Evolutionary conservation across 2,797 vertebrate species (phyloP).

Genomic region (Euphonia xanthogaster): DNA sequence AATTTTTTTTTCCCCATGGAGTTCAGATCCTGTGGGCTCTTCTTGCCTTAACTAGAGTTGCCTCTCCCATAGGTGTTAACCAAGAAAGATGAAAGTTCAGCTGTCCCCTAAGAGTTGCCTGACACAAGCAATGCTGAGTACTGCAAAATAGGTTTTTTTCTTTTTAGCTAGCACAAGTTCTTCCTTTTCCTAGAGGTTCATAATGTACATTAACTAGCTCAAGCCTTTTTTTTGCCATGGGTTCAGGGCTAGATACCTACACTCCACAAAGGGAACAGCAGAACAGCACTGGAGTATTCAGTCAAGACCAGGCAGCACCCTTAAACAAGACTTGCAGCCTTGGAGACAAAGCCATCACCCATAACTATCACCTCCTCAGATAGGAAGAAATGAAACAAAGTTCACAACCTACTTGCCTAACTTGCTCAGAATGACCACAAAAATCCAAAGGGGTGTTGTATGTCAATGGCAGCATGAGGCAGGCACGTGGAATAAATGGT

Average conservation of each 20-base stretch:
- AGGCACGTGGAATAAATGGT: background rate
- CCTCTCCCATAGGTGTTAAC: background rate
- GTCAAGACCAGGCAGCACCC: background rate
- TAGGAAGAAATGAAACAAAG: background rate
- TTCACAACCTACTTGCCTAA: background rate
- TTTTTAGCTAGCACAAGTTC: background rate
- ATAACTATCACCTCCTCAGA: background rate
- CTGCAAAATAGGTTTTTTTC: background rate
- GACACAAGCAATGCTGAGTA: background rate
- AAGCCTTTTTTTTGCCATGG: background rate
- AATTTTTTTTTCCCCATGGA: accelerated
- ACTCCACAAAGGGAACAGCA: background rate
- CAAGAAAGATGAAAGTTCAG: background rate
- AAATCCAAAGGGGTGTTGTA: background rate
- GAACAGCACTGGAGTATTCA: background rate
- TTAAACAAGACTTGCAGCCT: background rate
- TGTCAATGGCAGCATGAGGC: background rate
- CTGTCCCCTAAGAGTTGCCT: background rate
- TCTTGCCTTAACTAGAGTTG: background rate
- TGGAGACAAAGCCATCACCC: background rate
- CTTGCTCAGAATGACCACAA: background rate
- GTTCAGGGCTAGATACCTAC: background rate
- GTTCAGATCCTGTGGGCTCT: background rate
- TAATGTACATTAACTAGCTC: background rate
- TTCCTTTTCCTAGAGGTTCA: background rate